These are phyloP conservation scores for Andrena minutula DNA, from an alignment of 2,888 invertebrate genomes.

Conservation along the genomic window DNA sequence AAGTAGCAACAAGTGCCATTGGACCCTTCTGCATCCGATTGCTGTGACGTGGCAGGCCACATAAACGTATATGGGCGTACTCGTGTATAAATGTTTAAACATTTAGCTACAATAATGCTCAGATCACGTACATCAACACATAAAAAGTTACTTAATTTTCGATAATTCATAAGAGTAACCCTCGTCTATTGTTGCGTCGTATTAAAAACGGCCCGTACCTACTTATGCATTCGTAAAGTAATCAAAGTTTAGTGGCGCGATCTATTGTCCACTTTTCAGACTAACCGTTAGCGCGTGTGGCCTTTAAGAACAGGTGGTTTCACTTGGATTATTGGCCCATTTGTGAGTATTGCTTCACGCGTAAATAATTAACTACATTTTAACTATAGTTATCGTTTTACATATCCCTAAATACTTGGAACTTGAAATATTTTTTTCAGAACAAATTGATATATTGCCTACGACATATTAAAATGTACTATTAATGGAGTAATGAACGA, in stretches of 20 bases:
- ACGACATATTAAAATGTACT: too few relatives aligned
- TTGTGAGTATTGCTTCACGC: slow-evolving; percentile 22
- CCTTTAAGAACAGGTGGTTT: slow-evolving; percentile 38
- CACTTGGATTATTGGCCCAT: slow-evolving; percentile 25
- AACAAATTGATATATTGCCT: background rate
- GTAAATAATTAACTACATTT: background rate
- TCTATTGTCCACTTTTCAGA: slow-evolving; percentile 30
- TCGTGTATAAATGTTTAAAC: background rate
- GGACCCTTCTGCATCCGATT: slow-evolving; percentile 25
- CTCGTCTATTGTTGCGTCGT: background rate
- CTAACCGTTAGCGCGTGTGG: background rate
- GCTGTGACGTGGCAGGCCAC: slow-evolving; percentile 43
- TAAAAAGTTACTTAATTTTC: background rate
- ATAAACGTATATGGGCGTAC: background rate
- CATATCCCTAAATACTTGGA: slow-evolving; percentile 5
- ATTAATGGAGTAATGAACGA: background rate
- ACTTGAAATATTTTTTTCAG: background rate
- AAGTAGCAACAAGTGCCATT: background rate
- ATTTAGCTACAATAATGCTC: background rate
- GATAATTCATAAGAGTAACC: background rate
- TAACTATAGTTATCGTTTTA: background rate
- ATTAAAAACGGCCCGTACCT: background rate
- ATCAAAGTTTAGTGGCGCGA: slow-evolving; percentile 50
- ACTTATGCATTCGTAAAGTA: background rate
- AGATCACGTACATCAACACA: background rate